Evolutionary conservation across 2,113 vertebrate species (phyloP), one percentile per base, ranked within the genome.

Genomic region (Stomatorhinus ivindoensis): DNA sequence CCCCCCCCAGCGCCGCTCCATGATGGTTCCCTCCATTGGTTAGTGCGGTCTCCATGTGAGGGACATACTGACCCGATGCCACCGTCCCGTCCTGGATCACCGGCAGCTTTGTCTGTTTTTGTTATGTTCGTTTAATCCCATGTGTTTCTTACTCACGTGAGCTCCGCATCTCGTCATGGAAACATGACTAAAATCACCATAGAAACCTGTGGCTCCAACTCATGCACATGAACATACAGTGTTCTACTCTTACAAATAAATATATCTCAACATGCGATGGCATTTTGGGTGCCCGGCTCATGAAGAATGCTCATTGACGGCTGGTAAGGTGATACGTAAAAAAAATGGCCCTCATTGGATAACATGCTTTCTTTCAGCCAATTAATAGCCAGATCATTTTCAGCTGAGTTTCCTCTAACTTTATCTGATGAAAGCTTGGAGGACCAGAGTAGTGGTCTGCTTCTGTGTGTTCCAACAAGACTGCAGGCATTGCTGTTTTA

Each of bases 21-120:
- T 96, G 93, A 88, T 91, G 92, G 96, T 95, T 93, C 97, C 97
- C 65, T 95, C 97, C 93, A 97, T 97, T 91, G 98, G 98, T 99
- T 93, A 99, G 98, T 99, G 95, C 91, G 93, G 93, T 95, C 93
- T 92, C 90, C 91, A 91, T 89, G 91, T 92, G 91, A 93, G 92
- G 91, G 86, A 90, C 89, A 91, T 89, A 87, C 76, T 51, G 91
- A 65, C 91, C 91, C 69, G 69, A 76, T 17, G 42, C 89, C 55
- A 88, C 61, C 87, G 24, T 13, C 51, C 27, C 17, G n/a, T 46
- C 53, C 53, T 27, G 53, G 48, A 73, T 27, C 35, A n/a, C 76
- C 91, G 92, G 93, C 92, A 93, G 92, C 91, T 93, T 91, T 92
- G 93, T 80, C 90, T 92, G 89, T 93, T 93, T 91, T 94, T 90